These are phyloP conservation scores for Pangasius krempfi DNA, from an alignment of 2,797 vertebrate genomes.

Conservation along the genomic window DNA sequence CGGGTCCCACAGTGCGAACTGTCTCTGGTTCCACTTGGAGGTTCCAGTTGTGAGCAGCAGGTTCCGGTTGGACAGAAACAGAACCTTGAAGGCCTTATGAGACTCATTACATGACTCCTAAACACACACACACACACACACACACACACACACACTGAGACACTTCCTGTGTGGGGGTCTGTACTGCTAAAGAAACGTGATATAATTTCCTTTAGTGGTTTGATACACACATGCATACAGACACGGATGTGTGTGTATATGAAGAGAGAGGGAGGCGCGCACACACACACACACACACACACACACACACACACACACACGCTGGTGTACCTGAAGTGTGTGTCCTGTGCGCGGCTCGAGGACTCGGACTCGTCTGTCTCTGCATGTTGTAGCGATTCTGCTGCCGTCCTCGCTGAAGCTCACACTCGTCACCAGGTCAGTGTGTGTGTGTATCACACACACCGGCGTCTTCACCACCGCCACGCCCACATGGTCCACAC, in stretches of 20 bases:
- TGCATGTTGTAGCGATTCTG: constrained; percentile 85
- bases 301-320: constrained; percentile 45
- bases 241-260: neutral
- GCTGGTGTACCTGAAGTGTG: constrained; percentile 78
- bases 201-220: neutral
- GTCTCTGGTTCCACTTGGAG: constrained; percentile 91
- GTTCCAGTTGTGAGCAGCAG: constrained; percentile 89
- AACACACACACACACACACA: constrained; percentile 22
- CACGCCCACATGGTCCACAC: constrained; percentile 75
- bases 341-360: constrained; percentile 82
- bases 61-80: constrained; percentile 84
- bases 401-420: constrained; percentile 90
- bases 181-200: neutral
- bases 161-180: neutral
- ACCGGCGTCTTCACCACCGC: constrained; percentile 79
- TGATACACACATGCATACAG: neutral
- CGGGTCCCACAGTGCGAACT: constrained; percentile 89
- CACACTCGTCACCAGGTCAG: constrained; percentile 86
- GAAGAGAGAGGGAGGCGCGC: neutral
- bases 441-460: constrained; percentile 77
- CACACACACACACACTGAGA: constrained; percentile 66
- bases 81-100: constrained; percentile 85
- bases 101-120: constrained; percentile 81
- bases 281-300: constrained; percentile 39
- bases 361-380: constrained; percentile 84